Evolutionary conservation across 2,797 vertebrate species (phyloP).

Genomic region (Falco peregrinus): DNA sequence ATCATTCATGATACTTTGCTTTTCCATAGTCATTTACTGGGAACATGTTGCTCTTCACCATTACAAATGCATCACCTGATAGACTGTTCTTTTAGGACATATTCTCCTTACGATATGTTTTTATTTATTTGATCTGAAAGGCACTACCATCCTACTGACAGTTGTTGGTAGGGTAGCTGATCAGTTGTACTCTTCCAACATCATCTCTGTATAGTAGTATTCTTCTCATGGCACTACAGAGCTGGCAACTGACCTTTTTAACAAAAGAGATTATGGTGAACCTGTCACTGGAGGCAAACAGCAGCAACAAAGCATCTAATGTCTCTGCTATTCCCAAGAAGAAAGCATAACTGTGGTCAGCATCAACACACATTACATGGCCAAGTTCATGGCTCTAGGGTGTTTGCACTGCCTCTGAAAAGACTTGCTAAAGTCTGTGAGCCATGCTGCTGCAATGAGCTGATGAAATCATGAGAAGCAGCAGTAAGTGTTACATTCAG

Average conservation of each 20-base stretch:
- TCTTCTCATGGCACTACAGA: neutral
- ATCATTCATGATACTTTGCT: neutral
- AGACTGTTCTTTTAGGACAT: neutral
- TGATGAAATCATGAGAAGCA: slow-evolving; percentile 14
- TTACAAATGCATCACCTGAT: neutral
- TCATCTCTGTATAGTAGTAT: neutral
- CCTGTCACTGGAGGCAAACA: neutral
- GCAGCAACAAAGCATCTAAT: neutral
- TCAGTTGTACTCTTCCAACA: neutral
- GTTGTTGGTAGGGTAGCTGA: neutral
- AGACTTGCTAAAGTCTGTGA: slow-evolving; percentile 24
- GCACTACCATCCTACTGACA: neutral
- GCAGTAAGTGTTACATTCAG: neutral
- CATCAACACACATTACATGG: neutral
- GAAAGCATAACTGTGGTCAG: neutral
- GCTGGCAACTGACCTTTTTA: rapidly evolving
- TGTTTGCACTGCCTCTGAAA: slow-evolving; percentile 41
- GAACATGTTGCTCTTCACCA: neutral
- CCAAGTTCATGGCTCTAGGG: neutral
- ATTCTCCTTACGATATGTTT: neutral
- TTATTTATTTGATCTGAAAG: neutral
- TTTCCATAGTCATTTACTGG: neutral
- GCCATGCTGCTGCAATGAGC: slow-evolving; percentile 10
- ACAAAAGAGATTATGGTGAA: neutral
- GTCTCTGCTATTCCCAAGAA: neutral